Evolutionary conservation across 2,113 vertebrate genomes (phyloP), one percentile per base, ranked within the genome.

Genomic region (Mustela nigripes): DNA sequence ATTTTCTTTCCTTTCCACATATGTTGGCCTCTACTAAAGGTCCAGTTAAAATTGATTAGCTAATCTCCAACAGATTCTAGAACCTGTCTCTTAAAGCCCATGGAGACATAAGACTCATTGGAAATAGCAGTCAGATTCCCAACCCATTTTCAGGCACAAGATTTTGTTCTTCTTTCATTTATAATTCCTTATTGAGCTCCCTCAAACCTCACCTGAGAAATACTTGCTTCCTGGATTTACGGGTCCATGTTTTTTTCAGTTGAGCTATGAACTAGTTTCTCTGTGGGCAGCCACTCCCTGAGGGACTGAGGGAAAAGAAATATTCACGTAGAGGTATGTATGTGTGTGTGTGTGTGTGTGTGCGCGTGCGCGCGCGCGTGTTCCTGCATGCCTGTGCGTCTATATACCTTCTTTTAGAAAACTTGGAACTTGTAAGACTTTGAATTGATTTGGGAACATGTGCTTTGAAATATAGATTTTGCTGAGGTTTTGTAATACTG

Each of bases 131-230:
- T 1, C 63, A 31, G 42, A 39, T 88, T 84, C 36, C 63, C 45
- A 48, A 45, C 0, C 10, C 28, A 50, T 73, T 94, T 94, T 95
- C 24, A 73, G 83, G 22, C 11, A 33, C 16, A 88, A 11, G 8
- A 2, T 56, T 96, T 74, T 89, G 6, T 65, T 95, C 71, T 82
- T 48, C 28, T 93, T 73, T 94, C 11, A 31, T 95, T 92, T 96
- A 11, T 33, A 69, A 89, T 95, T 91, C 60, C 2, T 45, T 69
- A 60, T 39, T 74, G 33, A 36, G 79, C 89, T 21, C 31, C 16
- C 21, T 12, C n/a, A 83, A 60, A 62, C 33, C 9, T 91, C 48
- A 39, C 58, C n/a, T 18, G 78, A 71, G 28, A 73, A 24, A 6
- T 33, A 16, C 39, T 36, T 94, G 60, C 73, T 91, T 76, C 28